Evolutionary conservation across 2,888 invertebrate genomes (phyloP).

Genomic region (Xanthia icteritia): DNA sequence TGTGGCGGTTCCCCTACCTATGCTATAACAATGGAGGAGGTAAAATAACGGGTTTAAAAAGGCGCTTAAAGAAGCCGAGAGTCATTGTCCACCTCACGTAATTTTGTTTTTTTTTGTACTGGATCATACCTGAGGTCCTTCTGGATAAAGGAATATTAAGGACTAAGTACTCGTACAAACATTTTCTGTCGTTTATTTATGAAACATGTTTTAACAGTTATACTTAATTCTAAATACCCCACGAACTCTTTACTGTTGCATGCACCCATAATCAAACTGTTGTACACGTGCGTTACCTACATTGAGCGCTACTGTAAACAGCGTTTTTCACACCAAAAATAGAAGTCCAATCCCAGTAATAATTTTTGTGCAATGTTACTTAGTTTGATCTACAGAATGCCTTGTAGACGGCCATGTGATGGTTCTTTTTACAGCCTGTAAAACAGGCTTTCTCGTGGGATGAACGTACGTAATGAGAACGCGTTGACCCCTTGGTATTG

Average conservation of each 20-base stretch:
- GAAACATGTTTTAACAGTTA: background rate
- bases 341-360: background rate
- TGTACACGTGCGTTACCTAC: background rate
- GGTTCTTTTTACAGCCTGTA: background rate
- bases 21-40: conserved; percentile 95
- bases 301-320: background rate
- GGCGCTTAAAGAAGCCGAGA: background rate
- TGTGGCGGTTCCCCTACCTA: conserved; percentile 94
- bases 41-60: background rate
- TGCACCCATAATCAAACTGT: background rate
- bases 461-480: conserved; percentile 21
- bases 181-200: background rate
- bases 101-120: background rate
- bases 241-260: background rate
- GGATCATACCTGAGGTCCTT: background rate
- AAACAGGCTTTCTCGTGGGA: conserved; percentile 12
- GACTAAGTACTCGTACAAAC: background rate
- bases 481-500: conserved; percentile 40
- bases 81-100: background rate
- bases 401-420: background rate
- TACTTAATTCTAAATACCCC: too few relatives aligned
- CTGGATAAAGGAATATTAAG: background rate
- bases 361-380: background rate
- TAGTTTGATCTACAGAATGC: background rate
- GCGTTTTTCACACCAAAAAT: background rate